Percentiles rank a stretch among this genome's conserved stretches.
Evolutionary conservation across 2,797 vertebrate species (phyloP).

Genomic region (Alcedo atthis): DNA sequence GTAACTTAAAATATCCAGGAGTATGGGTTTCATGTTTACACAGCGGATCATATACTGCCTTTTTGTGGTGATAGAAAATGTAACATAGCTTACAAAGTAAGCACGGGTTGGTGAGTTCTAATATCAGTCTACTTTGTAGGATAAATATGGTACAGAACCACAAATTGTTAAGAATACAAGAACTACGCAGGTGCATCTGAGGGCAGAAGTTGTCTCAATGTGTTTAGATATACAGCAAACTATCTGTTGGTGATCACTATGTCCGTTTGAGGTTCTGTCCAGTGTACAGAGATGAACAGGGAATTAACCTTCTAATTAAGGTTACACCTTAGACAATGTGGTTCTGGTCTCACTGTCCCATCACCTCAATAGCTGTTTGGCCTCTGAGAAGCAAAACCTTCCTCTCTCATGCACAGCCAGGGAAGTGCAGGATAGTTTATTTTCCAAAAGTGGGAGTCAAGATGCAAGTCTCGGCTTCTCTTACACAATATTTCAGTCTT

Average conservation of each 20-base stretch:
- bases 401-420: neutral
- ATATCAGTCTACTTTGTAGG: neutral
- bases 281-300: neutral
- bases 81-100: neutral
- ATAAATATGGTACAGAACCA: neutral
- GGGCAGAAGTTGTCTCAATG: neutral
- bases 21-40: neutral
- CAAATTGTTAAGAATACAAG: neutral
- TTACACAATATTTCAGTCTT: neutral
- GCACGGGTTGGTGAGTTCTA: neutral
- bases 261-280: neutral
- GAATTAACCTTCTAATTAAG: neutral
- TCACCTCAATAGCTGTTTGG: neutral
- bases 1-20: neutral
- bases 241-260: neutral
- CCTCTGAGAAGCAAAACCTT: fast-evolving
- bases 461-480: neutral
- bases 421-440: neutral
- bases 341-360: neutral
- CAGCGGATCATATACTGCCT: neutral
- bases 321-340: neutral
- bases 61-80: slow-evolving; percentile 1
- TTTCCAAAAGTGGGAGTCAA: neutral
- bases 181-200: neutral
- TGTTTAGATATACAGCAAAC: neutral